These are phyloP conservation scores for Hydraecia micacea DNA, from an alignment of 2,888 invertebrate species.

Conservation along the genomic window DNA sequence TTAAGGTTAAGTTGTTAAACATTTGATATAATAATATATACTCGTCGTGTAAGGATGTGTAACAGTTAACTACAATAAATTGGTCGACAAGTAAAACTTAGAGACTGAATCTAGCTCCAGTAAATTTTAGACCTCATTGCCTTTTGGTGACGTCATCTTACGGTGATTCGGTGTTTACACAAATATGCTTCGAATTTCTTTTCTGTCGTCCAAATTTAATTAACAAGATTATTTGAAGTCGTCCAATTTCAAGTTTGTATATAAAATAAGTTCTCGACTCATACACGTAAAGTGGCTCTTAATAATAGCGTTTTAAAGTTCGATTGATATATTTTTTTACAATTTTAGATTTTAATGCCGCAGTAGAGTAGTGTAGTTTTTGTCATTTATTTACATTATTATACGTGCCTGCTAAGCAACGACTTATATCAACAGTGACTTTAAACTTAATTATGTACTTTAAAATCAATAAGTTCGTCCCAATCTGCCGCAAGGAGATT, in stretches of 20 bases:
- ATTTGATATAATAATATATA: conserved; percentile 55
- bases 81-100: conserved; percentile 57
- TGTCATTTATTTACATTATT: conserved; percentile 15
- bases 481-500: conserved; percentile 2
- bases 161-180: conserved; percentile 37
- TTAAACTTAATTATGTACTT: conserved; percentile 44
- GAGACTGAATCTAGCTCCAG: conserved; percentile 65
- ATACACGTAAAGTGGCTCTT: conserved; percentile 32
- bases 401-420: conserved; percentile 34
- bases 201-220: conserved; percentile 41
- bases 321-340: conserved; percentile 45
- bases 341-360: conserved; percentile 46
- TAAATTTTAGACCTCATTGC: conserved; percentile 50
- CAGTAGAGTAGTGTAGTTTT: conserved; percentile 43
- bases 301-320: conserved; percentile 38
- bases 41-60: conserved; percentile 42
- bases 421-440: conserved; percentile 35
- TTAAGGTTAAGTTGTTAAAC: conserved; percentile 66
- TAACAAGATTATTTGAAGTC: conserved; percentile 30
- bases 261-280: conserved; percentile 31
- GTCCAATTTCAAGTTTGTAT: conserved; percentile 28
- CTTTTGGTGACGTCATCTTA: conserved; percentile 55
- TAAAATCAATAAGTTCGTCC: conserved; percentile 37
- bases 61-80: conserved; percentile 36
- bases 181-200: conserved; percentile 34